Evolutionary conservation across 23 tunicate genomes (phyloP).

Genomic region (Styela clava): DNA sequence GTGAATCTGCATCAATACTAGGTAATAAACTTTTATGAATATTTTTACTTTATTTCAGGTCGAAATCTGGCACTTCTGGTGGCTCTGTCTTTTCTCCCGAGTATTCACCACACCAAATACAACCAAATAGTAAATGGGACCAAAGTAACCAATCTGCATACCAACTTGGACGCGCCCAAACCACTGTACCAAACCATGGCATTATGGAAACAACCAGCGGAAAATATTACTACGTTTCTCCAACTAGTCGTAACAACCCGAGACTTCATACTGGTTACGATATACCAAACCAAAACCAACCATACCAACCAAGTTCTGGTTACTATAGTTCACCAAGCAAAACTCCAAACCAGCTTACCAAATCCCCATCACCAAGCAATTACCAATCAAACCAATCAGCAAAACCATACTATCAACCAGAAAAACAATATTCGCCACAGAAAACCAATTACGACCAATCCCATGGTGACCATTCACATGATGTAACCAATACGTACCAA

Average conservation of each 20-base stretch:
- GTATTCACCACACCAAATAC: background rate
- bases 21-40: too few species aligned
- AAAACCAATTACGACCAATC: background rate
- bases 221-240: conserved; percentile 7
- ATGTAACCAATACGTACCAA: background rate
- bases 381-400: background rate
- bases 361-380: background rate
- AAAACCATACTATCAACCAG: background rate
- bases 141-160: background rate
- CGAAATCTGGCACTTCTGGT: background rate
- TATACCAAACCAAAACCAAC: conserved; percentile 4
- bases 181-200: conserved; percentile 4
- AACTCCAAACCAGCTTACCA: background rate
- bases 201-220: conserved; percentile 8
- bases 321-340: background rate
- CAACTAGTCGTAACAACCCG: background rate
- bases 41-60: background rate
- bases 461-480: too few species aligned
- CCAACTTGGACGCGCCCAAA: background rate
- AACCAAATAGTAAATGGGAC: background rate
- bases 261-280: conserved; percentile 20
- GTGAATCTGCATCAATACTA: too few species aligned
- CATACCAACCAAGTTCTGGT: background rate
- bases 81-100: background rate
- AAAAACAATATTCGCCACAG: background rate